phyloP scores from a whole-genome alignment of 1,140 invertebrate species.

The Aphelenchoides fujianensis region DNA sequence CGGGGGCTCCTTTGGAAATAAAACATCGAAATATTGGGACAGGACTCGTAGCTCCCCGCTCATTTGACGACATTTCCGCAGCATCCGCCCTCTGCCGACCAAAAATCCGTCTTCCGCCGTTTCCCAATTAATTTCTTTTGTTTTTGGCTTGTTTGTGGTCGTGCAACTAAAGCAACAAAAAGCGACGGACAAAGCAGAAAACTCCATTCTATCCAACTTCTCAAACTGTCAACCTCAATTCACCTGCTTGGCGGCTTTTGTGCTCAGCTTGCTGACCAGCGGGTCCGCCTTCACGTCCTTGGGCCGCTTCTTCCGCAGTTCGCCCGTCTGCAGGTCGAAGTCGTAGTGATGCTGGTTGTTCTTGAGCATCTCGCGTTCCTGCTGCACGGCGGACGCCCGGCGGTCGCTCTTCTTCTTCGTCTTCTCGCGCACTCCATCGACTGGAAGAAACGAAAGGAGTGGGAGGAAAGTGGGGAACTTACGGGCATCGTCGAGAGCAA shows the following conservation, averaged over 20 bases:
- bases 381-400: neutral
- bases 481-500: neutral
- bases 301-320: neutral
- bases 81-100: neutral
- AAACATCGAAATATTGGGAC: too few relatives aligned
- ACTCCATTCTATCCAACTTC: too few relatives aligned
- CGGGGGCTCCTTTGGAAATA: too few relatives aligned
- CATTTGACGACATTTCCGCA: neutral
- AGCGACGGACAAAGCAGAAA: neutral
- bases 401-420: neutral
- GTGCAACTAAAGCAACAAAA: too few relatives aligned
- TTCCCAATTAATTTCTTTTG: slow-evolving; percentile 3
- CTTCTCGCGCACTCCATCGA: neutral
- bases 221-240: too few relatives aligned
- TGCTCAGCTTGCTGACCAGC: neutral
- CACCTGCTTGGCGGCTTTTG: neutral
- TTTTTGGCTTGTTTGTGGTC: too few relatives aligned
- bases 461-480: neutral
- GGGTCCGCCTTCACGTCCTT: neutral
- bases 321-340: neutral
- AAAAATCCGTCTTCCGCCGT: neutral
- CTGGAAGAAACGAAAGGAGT: neutral
- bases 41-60: too few relatives aligned
- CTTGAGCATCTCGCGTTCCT: neutral
- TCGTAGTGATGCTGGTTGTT: neutral